A percentile compares a stretch with the other conserved stretches of the same genome.
Conservation (phyloP, 1,140 invertebrate species). For the Proales similis region DNA sequence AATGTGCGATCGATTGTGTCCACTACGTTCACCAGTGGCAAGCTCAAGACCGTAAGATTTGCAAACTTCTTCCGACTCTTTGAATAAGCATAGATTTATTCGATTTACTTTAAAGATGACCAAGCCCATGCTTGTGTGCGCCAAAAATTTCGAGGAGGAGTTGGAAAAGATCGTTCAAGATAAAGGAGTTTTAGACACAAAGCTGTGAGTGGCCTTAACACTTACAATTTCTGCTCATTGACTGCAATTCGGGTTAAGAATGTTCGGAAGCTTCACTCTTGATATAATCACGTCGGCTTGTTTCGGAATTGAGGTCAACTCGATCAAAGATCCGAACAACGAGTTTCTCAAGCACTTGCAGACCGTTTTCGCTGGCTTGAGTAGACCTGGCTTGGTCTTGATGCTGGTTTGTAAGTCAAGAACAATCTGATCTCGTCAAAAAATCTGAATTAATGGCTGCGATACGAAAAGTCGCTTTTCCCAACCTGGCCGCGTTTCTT, state of each 20-base stretch:
- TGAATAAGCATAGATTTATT: neutral
- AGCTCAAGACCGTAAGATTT: conserved; percentile 20
- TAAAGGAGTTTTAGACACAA: conserved; percentile 1
- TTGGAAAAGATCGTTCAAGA: conserved; percentile 1
- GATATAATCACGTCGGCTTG: conserved; percentile 17
- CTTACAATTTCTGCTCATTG: neutral
- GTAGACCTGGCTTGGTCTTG: conserved; percentile 1
- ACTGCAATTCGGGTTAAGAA: neutral
- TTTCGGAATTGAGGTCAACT: conserved; percentile 19
- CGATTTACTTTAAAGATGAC: conserved; percentile 4
- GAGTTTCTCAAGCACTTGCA: conserved; percentile 8
- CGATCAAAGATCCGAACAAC: conserved; percentile 11
- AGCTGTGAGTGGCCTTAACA: neutral
- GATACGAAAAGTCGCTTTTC: conserved; percentile 8
- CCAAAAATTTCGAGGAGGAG: conserved; percentile 7
- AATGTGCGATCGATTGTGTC: conserved; percentile 24
- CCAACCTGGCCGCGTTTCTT: conserved; percentile 10
- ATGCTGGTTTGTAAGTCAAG: conserved; percentile 7
- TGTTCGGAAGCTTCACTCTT: neutral
- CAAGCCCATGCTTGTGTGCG: conserved; percentile 24
- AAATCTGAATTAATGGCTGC: neutral
- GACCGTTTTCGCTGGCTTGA: neutral
- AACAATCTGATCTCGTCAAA: neutral
- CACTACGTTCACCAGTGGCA: conserved; percentile 25
- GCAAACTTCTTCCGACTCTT: neutral